Conservation (phyloP, 2,113 vertebrate genomes). For the Sylvilagus bachmani region DNA sequence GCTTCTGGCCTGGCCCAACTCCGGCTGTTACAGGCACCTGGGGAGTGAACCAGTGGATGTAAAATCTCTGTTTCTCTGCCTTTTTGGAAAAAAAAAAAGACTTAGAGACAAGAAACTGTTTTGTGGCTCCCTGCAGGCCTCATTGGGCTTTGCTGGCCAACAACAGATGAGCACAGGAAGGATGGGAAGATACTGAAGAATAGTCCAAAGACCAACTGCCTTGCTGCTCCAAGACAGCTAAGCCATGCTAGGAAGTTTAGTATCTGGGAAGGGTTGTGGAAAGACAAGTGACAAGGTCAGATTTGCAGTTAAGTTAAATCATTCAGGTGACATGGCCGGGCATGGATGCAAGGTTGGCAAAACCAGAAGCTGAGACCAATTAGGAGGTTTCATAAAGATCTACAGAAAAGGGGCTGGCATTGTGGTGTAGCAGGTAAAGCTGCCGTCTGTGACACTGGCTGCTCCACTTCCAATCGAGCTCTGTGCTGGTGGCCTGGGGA, state of each 20-base stretch:
- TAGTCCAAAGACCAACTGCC: not conserved
- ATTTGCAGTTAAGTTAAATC: not conserved
- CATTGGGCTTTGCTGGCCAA: not conserved
- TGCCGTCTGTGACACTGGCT: no score
- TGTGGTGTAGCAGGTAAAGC: no score
- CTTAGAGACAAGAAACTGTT: not conserved
- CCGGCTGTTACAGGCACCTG: no score
- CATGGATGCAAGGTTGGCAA: not conserved
- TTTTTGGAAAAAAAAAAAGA: not conserved
- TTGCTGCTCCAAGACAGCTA: not conserved
- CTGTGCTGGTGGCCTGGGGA: no score
- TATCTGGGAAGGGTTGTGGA: not conserved
- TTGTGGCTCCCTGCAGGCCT: not conserved
- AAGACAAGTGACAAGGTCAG: not conserved
- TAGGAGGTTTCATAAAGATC: not conserved
- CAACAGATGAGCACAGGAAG: not conserved
- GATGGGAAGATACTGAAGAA: slow-evolving; percentile 41
- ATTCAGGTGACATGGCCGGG: not conserved
- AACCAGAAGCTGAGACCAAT: not conserved
- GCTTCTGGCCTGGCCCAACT: no score
- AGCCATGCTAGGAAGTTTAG: not conserved
- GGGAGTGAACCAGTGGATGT: no score
- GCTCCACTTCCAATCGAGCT: no score
- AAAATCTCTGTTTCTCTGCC: no score
- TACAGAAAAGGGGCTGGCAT: no score